Percentiles rank a stretch among this genome's conserved stretches.
Conservation (phyloP, 2,888 invertebrate species). For the Rugalucina vietnamica region DNA sequence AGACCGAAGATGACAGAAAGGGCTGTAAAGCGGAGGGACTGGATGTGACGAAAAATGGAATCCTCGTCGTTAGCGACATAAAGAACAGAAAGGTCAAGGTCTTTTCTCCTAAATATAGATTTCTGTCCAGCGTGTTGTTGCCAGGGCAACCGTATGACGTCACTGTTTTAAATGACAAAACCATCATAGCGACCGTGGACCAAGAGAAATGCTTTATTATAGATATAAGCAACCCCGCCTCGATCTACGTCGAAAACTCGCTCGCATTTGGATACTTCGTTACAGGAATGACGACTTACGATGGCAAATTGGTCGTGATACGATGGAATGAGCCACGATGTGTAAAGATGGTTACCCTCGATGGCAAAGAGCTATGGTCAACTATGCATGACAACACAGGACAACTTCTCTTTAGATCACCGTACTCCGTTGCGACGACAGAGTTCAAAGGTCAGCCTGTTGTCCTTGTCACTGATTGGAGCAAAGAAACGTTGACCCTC, state of each 20-base stretch:
- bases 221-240: background rate
- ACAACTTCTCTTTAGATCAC: background rate
- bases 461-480: background rate
- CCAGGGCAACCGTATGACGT: background rate
- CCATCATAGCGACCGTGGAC: background rate
- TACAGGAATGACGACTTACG: background rate
- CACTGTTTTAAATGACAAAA: background rate
- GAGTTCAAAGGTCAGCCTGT: background rate
- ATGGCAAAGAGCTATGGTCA: background rate
- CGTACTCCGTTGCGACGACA: background rate
- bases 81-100: background rate
- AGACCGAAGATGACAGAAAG: background rate
- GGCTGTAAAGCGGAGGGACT: background rate
- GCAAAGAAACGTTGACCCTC: background rate
- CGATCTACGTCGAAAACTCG: background rate
- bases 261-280: background rate
- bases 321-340: conserved; percentile 1
- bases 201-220: background rate
- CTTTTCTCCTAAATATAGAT: background rate
- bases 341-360: background rate
- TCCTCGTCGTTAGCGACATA: background rate
- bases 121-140: background rate
- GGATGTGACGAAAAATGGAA: background rate
- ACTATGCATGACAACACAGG: background rate
- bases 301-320: background rate